A percentile compares a stretch with the other conserved stretches of the same genome.
Conservation (phyloP, 2,113 vertebrate genomes). For the Nothoprocta perdicaria region DNA sequence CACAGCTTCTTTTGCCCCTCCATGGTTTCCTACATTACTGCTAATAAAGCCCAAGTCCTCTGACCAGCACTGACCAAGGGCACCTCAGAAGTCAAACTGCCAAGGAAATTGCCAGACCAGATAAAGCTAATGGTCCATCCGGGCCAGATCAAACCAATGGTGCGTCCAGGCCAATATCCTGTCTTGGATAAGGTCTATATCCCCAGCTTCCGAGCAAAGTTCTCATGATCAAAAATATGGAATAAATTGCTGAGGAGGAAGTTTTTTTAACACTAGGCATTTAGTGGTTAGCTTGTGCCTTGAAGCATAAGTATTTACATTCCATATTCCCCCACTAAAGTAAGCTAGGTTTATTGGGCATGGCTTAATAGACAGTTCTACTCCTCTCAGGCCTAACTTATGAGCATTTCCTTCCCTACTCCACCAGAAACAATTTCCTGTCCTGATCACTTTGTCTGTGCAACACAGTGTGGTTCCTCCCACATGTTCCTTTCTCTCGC, state of each 20-base stretch:
- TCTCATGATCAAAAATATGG: background rate
- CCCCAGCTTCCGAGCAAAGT: slow-evolving; percentile 16
- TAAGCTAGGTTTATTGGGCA: slow-evolving; percentile 28
- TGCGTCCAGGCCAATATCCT: slow-evolving; percentile 22
- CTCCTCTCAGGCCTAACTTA: background rate
- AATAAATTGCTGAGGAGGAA: slow-evolving; percentile 59
- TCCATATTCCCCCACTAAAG: slow-evolving; percentile 19
- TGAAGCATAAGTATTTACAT: slow-evolving; percentile 63
- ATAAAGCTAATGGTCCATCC: slow-evolving; percentile 11
- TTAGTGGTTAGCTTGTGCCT: slow-evolving; percentile 63
- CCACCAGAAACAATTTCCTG: slow-evolving; percentile 4
- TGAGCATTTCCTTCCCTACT: background rate
- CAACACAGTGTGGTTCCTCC: accelerated
- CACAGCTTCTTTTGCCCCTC: background rate
- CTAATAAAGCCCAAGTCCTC: background rate
- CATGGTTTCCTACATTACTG: background rate
- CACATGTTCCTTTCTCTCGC: background rate
- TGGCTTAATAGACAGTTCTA: slow-evolving; percentile 17
- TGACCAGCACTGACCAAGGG: background rate
- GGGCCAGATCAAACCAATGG: slow-evolving; percentile 17
- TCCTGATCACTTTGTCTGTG: background rate
- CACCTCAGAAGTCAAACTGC: background rate
- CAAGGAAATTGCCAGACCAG: slow-evolving; percentile 25
- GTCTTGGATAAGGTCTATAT: slow-evolving; percentile 26
- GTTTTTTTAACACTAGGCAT: slow-evolving; percentile 39